Base-by-base conservation (phyloP, 2,888 invertebrate species). In the Macrophya alboannulata region DNA sequence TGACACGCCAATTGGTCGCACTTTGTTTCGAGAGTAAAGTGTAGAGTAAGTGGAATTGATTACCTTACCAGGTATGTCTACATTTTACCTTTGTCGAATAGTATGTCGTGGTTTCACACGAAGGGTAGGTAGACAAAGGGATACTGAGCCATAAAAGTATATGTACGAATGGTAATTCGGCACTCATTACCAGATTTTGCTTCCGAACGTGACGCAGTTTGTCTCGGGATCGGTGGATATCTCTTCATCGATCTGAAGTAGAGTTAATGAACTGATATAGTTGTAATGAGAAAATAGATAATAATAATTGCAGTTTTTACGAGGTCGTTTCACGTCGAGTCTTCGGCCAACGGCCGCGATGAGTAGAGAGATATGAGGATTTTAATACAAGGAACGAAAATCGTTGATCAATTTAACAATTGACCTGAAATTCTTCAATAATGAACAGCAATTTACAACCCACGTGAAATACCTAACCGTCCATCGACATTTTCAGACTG, bases 381-480 rank as follows among this genome's bases (percentile, higher is more conserved):
- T 92, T 92, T 91, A 92, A 92, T 92, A 91, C 92, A 87, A 88
- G 91, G 92, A 92, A 92, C 91, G 92, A 92, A 91, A 92, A 92
- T 92, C 92, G 92, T 88, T 90, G 92, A 92, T 92, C 92, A 92
- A 92, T 92, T 92, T 92, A 92, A 88, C 91, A 92, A 92, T 92
- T 92, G 92, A 91, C 92, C 91, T 92, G 90, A 91, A 92, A 92
- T 92, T 91, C 91, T 92, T 88, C 86, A 86, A 89, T 90, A 91
- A 92, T 91, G 25, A 76, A 62, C 55, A 1, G 62, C 48, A 68
- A 48, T 37, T 48, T 85, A 84, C 76, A n/a, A 25, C 82, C 84
- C 84, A 83, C 85, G 59, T 40, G 84, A 90, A 91, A 91, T 88
- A 88, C 21, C 74, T 85, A 87, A 81, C 85, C 87, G 86, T 59